A percentile compares a stretch with the other conserved stretches of the same genome.
Evolutionary conservation across 2,797 vertebrate genomes (phyloP).

Genomic region (Myotis vivesi): DNA sequence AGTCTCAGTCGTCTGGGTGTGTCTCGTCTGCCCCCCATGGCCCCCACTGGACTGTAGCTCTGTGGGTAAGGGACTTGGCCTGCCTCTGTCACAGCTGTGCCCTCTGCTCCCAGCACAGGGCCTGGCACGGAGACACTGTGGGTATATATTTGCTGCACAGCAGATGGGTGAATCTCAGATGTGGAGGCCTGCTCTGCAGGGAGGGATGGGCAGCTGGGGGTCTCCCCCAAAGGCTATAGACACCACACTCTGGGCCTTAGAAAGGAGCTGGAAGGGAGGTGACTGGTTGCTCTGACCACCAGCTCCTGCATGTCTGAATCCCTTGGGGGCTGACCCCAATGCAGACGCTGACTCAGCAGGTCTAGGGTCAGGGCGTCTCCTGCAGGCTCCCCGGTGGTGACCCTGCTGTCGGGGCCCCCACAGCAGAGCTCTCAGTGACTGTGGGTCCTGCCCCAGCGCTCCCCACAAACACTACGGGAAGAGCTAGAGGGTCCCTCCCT

Average conservation of each 20-base stretch:
- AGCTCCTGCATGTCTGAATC: background rate
- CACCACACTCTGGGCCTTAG: background rate
- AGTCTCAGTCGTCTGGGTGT: rapidly evolving
- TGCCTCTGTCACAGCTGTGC: background rate
- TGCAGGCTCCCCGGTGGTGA: background rate
- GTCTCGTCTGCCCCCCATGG: background rate
- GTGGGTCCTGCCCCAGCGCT: background rate
- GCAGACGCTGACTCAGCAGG: background rate
- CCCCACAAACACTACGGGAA: background rate
- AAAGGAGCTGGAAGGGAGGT: background rate
- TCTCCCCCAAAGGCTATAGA: background rate
- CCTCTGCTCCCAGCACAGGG: rapidly evolving
- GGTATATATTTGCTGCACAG: rapidly evolving
- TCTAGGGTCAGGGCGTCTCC: background rate
- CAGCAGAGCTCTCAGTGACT: background rate
- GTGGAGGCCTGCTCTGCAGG: background rate
- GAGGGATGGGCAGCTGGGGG: background rate
- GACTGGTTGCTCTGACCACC: background rate
- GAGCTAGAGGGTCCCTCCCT: background rate
- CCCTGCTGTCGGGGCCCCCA: background rate
- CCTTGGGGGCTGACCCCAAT: background rate
- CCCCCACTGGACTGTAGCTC: background rate
- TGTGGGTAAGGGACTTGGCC: rapidly evolving
- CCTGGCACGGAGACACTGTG: background rate
- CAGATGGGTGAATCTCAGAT: background rate